Evolutionary conservation across 2,797 vertebrate genomes (phyloP).

Genomic region (Natrix natrix): DNA sequence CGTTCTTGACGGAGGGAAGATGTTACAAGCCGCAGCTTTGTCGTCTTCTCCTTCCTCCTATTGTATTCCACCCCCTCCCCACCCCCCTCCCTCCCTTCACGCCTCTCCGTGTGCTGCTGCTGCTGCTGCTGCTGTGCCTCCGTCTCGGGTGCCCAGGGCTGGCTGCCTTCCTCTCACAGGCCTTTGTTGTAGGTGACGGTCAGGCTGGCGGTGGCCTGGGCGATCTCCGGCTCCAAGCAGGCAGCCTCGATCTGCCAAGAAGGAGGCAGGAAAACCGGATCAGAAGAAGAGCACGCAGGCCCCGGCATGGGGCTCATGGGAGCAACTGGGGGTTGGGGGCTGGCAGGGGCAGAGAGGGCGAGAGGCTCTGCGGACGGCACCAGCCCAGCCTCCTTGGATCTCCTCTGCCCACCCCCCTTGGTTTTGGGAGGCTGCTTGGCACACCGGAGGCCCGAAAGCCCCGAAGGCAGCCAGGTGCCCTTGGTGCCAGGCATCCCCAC

Average conservation of each 20-base stretch:
- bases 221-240: slow-evolving; percentile 86
- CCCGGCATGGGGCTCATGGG: neutral
- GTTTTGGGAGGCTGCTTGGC: neutral
- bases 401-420: neutral
- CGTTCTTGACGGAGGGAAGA: slow-evolving; percentile 26
- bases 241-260: slow-evolving; percentile 81
- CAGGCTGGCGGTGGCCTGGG: slow-evolving; percentile 79
- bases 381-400: neutral
- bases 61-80: neutral
- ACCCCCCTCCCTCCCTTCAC: neutral
- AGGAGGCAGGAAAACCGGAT: neutral
- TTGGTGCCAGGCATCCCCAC: neutral
- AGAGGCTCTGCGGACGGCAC: neutral
- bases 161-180: slow-evolving; percentile 70
- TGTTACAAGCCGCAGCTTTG: slow-evolving; percentile 5
- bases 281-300: neutral
- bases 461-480: neutral
- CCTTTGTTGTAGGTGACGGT: slow-evolving; percentile 91
- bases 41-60: neutral
- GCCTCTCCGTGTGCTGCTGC: neutral
- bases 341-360: neutral
- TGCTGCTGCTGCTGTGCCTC: neutral
- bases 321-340: neutral
- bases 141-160: slow-evolving; percentile 5
- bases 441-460: neutral